phyloP scores from a whole-genome alignment of 2,888 invertebrate species.

The Lissonota sp. region DNA sequence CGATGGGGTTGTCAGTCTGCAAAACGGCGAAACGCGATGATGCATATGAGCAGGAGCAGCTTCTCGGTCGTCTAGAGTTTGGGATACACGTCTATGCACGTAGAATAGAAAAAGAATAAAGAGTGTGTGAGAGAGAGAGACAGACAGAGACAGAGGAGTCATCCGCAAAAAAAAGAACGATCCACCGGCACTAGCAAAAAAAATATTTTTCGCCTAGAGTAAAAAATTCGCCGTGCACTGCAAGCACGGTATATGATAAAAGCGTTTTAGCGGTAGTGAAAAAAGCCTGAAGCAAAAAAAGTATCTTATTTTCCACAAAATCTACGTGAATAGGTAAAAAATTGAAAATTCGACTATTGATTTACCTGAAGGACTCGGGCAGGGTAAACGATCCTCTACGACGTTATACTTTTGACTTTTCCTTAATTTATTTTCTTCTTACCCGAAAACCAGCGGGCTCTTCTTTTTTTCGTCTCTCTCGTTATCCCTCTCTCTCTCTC shows the following conservation, averaged over 20 bases:
- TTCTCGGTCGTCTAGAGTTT: constrained; percentile 1
- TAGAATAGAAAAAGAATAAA: not conserved
- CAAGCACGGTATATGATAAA: too few relatives aligned
- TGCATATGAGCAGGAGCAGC: constrained; percentile 9
- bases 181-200: too few relatives aligned
- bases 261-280: too few relatives aligned
- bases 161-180: too few relatives aligned
- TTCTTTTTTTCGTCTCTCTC: not conserved
- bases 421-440: constrained; percentile 6
- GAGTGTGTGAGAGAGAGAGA: too few relatives aligned
- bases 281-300: not conserved
- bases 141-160: too few relatives aligned
- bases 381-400: constrained; percentile 63
- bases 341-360: constrained; percentile 63
- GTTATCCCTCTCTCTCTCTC: not conserved
- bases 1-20: constrained; percentile 1
- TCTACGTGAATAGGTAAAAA: not conserved
- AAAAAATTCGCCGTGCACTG: too few relatives aligned
- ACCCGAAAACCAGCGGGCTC: constrained; percentile 46
- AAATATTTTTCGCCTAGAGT: too few relatives aligned
- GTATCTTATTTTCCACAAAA: not conserved
- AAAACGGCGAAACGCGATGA: constrained; percentile 28
- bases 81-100: not conserved
- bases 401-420: constrained; percentile 42
- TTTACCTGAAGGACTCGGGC: constrained; percentile 77